Percentiles rank a stretch among this genome's conserved stretches.
phyloP scores from a whole-genome alignment of 2,113 vertebrate species.

The Trematocara zebra region DNA sequence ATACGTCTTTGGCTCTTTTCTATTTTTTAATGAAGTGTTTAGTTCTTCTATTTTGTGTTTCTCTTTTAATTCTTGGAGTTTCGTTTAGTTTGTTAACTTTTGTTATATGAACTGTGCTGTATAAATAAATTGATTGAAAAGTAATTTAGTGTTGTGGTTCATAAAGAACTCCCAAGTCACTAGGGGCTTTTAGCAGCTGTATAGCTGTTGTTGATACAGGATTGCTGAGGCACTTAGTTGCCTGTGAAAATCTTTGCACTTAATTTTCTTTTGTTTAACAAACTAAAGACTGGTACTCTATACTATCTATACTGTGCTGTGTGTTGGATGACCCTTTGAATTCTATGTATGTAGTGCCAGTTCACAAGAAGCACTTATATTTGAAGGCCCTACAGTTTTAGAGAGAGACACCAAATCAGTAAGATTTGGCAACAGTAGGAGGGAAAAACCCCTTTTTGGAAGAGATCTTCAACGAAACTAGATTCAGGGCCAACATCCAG shows the following conservation, averaged over 20 bases:
- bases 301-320: accelerated
- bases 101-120: not conserved
- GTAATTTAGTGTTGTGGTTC: not conserved
- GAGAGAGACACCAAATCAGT: not conserved
- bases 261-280: not conserved
- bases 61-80: not conserved
- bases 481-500: not conserved
- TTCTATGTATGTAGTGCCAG: accelerated
- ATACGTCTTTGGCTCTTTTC: not conserved
- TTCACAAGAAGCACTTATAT: accelerated
- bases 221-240: not conserved
- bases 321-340: not conserved
- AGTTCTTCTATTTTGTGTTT: not conserved
- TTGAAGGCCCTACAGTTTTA: not conserved
- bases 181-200: not conserved
- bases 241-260: not conserved
- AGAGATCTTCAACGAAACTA: not conserved
- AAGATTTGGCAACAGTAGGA: not conserved
- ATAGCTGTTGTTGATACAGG: not conserved
- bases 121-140: not conserved
- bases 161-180: not conserved
- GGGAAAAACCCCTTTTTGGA: not conserved
- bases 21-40: not conserved
- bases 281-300: not conserved
- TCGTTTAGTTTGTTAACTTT: not conserved